Evolutionary conservation across 2,888 invertebrate species (phyloP).

Genomic region (Creontiades dilutus): DNA sequence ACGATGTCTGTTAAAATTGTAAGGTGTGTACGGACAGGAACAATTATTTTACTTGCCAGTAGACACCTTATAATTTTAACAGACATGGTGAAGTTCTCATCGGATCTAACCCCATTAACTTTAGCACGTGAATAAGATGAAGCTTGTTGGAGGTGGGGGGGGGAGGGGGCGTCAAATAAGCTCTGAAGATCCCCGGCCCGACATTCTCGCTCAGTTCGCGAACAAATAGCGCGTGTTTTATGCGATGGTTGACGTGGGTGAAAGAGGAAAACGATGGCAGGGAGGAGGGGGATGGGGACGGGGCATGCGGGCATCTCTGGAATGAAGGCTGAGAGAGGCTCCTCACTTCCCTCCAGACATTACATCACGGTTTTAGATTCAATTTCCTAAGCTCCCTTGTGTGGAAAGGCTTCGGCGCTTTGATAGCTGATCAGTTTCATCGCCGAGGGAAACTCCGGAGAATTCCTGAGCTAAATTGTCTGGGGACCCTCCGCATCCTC

Average conservation of each 20-base stretch:
- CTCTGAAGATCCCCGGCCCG: background rate
- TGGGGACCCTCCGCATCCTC: constrained; percentile 56
- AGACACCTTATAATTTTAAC: background rate
- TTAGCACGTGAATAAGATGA: background rate
- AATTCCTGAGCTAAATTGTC: constrained; percentile 68
- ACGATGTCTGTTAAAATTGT: too few species aligned
- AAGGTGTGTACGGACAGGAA: too few species aligned
- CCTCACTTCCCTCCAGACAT: constrained; percentile 48
- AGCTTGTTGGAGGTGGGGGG: background rate
- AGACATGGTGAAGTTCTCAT: background rate
- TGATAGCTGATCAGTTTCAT: constrained; percentile 70
- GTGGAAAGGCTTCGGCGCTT: constrained; percentile 46
- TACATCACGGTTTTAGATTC: constrained; percentile 66
- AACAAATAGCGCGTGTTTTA: constrained; percentile 66
- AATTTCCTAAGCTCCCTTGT: constrained; percentile 50
- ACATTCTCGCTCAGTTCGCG: constrained; percentile 55
- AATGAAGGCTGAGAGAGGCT: constrained; percentile 13
- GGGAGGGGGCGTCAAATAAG: background rate
- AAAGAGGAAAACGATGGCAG: background rate
- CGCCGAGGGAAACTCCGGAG: constrained; percentile 61
- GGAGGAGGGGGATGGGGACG: constrained; percentile 17
- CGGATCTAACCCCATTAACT: background rate
- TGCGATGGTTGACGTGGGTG: constrained; percentile 39
- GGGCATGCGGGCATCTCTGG: constrained; percentile 60
- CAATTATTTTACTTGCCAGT: too few species aligned